Conservation (phyloP, 2,888 invertebrate genomes). For the Iphiclides podalirius region DNA sequence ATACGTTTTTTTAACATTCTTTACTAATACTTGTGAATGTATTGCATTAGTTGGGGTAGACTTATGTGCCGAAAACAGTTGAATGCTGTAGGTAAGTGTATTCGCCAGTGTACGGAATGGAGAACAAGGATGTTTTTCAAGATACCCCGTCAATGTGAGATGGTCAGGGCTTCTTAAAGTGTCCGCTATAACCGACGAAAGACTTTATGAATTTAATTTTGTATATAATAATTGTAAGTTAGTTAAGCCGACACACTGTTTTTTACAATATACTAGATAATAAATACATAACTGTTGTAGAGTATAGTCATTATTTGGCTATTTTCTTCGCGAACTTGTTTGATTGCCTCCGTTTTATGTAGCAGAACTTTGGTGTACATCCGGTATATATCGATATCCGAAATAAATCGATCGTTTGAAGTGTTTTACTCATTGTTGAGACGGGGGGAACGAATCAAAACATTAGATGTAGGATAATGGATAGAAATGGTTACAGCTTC, state of each 20-base stretch:
- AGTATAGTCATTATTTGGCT: constrained; percentile 65
- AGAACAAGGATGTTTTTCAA: constrained; percentile 10
- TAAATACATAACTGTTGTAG: constrained; percentile 75
- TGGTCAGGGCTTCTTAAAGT: constrained; percentile 56
- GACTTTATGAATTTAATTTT: constrained; percentile 73
- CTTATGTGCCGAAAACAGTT: constrained; percentile 34
- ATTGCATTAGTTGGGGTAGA: constrained; percentile 42
- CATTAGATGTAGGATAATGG: constrained; percentile 48
- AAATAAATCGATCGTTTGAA: constrained; percentile 24
- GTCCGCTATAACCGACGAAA: constrained; percentile 70
- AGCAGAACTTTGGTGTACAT: constrained; percentile 48
- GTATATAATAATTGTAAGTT: constrained; percentile 73
- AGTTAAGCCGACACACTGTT: constrained; percentile 73
- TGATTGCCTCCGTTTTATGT: constrained; percentile 46
- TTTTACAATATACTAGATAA: constrained; percentile 77
- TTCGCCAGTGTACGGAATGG: constrained; percentile 11
- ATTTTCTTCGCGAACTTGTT: constrained; percentile 53
- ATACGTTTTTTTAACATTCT: constrained; percentile 50
- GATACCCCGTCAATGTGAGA: background rate
- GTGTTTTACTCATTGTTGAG: constrained; percentile 27
- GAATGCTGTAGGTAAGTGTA: constrained; percentile 24
- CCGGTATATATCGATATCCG: constrained; percentile 38
- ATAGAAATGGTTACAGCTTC: constrained; percentile 48
- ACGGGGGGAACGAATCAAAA: constrained; percentile 53
- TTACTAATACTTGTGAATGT: constrained; percentile 57